Conservation (phyloP, 2,888 invertebrate genomes). For the Cheilosia grossa region DNA sequence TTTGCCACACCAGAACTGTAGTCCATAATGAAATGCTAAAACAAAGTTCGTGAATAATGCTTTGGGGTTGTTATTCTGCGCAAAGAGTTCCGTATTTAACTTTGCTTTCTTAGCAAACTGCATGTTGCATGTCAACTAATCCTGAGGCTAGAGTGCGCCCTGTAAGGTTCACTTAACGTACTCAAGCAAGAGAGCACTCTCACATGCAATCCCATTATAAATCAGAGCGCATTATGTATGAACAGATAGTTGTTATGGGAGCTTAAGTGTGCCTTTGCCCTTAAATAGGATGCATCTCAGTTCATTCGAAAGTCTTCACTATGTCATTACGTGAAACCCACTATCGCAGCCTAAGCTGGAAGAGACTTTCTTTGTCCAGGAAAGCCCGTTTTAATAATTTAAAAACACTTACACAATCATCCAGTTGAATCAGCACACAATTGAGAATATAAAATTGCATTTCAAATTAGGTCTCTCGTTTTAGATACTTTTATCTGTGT, state of each 20-base stretch:
- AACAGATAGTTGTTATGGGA: not conserved
- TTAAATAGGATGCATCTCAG: not conserved
- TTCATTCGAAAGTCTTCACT: not conserved
- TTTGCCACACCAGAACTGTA: constrained; percentile 5
- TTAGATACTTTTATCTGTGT: constrained; percentile 39
- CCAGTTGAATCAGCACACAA: constrained; percentile 31
- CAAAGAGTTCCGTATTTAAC: constrained; percentile 41
- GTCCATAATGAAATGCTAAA: not conserved
- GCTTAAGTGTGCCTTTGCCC: not conserved
- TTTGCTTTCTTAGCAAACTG: not conserved
- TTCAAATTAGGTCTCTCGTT: constrained; percentile 55
- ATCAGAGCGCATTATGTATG: constrained; percentile 2
- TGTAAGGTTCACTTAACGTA: constrained; percentile 25
- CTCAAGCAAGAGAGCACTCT: constrained; percentile 13
- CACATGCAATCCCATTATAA: constrained; percentile 6
- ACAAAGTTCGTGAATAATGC: constrained; percentile 29
- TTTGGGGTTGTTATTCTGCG: constrained; percentile 14
- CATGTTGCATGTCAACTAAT: constrained; percentile 32
- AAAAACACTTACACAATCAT: constrained; percentile 42
- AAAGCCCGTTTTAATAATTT: constrained; percentile 18
- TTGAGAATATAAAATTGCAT: constrained; percentile 58
- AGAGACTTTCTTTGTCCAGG: constrained; percentile 11
- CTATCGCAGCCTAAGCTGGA: not conserved
- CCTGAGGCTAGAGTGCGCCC: not conserved
- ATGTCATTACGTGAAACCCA: constrained; percentile 1